Conservation (phyloP, 2,797 vertebrate species). For the Chloroceryle amazona region DNA sequence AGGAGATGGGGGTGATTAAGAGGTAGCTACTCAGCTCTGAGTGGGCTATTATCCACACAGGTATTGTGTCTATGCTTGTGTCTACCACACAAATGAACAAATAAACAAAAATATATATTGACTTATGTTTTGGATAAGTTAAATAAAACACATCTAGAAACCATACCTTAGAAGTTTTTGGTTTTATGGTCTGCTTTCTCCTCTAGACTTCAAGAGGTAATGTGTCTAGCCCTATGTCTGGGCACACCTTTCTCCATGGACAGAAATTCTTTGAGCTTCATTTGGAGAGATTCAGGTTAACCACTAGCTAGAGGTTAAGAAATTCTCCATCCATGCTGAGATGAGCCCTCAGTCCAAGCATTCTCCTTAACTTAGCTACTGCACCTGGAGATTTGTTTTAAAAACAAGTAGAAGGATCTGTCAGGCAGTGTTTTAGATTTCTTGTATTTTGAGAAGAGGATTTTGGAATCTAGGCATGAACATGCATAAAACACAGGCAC, state of each 20-base stretch:
- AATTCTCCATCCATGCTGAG: not conserved
- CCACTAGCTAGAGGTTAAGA: not conserved
- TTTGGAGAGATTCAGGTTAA: not conserved
- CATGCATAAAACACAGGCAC: not conserved
- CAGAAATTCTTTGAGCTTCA: not conserved
- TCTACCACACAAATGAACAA: not conserved
- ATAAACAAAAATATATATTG: rapidly evolving
- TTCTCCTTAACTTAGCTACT: not conserved
- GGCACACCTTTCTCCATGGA: not conserved
- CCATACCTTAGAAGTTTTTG: not conserved
- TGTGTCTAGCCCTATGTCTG: not conserved
- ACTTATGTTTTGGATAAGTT: not conserved
- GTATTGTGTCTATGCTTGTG: not conserved
- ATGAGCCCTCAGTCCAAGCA: rapidly evolving
- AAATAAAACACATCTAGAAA: not conserved
- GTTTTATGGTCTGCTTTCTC: not conserved
- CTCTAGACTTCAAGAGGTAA: not conserved
- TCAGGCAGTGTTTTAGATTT: not conserved
- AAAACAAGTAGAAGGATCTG: not conserved
- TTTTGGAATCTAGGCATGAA: not conserved
- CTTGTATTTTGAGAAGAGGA: not conserved
- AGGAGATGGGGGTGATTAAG: not conserved
- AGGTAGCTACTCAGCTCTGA: not conserved
- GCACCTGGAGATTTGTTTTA: not conserved
- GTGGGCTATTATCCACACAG: not conserved